These are phyloP conservation scores for Drosophila villosipedis DNA, from an alignment of 2,888 invertebrate species.

Conservation along the genomic window DNA sequence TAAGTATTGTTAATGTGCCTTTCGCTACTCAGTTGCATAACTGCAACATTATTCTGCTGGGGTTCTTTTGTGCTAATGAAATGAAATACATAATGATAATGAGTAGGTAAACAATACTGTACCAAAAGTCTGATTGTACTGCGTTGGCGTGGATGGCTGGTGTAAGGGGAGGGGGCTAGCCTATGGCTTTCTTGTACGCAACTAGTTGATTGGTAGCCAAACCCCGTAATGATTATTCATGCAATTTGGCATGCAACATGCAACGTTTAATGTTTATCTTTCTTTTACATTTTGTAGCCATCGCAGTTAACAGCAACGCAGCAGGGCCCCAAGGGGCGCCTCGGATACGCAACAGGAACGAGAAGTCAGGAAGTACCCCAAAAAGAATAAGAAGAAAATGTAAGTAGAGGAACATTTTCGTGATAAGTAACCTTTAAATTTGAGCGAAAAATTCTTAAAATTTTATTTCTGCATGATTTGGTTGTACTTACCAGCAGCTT, in stretches of 20 bases:
- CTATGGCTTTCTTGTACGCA: conserved; percentile 16
- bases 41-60: conserved; percentile 32
- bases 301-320: conserved; percentile 71
- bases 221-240: conserved; percentile 72
- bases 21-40: not conserved
- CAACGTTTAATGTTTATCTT: conserved; percentile 17
- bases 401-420: conserved; percentile 53
- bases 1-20: conserved; percentile 20
- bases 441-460: not conserved
- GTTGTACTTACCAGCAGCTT: not conserved
- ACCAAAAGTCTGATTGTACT: not conserved
- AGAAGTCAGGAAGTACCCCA: conserved; percentile 37
- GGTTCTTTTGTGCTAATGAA: conserved; percentile 55
- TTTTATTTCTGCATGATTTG: not conserved
- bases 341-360: conserved; percentile 71
- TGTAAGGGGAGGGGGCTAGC: not conserved
- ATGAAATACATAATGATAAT: conserved; percentile 69
- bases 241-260: conserved; percentile 64
- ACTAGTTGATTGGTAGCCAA: conserved; percentile 64
- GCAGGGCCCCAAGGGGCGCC: conserved; percentile 79
- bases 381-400: conserved; percentile 34
- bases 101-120: conserved; percentile 53
- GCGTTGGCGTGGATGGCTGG: not conserved
- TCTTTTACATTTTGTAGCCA: conserved; percentile 56
- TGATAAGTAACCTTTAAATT: not conserved